Conservation (phyloP, 2,797 vertebrate species). For the Tapirus indicus region DNA sequence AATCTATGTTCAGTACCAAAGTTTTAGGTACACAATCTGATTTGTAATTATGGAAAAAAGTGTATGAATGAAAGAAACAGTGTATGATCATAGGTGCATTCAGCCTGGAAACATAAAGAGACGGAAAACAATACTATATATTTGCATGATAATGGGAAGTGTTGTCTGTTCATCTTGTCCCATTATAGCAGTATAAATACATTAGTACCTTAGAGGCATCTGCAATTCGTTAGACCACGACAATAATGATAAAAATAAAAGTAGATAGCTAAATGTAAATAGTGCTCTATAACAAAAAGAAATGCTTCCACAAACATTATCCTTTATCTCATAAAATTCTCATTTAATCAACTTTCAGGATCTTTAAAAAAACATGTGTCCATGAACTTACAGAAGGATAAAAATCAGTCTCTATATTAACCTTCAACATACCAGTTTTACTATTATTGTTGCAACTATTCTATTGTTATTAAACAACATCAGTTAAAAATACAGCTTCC, state of each 20-base stretch:
- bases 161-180: neutral
- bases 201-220: neutral
- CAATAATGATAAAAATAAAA: neutral
- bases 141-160: neutral
- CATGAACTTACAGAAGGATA: neutral
- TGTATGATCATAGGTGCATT: neutral
- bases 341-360: neutral
- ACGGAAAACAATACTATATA: neutral
- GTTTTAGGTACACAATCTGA: neutral
- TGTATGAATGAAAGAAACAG: neutral
- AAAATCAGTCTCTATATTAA: neutral
- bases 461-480: neutral
- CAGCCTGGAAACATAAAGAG: neutral
- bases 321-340: neutral
- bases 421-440: neutral
- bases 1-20: neutral
- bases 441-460: neutral
- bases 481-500: neutral
- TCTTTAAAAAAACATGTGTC: neutral
- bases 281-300: neutral
- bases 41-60: neutral
- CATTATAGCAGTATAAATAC: neutral
- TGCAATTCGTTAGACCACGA: neutral
- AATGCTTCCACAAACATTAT: neutral
- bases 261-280: neutral